Evolutionary conservation across 2,113 vertebrate genomes (phyloP).

Genomic region (Microcebus tavaratra): DNA sequence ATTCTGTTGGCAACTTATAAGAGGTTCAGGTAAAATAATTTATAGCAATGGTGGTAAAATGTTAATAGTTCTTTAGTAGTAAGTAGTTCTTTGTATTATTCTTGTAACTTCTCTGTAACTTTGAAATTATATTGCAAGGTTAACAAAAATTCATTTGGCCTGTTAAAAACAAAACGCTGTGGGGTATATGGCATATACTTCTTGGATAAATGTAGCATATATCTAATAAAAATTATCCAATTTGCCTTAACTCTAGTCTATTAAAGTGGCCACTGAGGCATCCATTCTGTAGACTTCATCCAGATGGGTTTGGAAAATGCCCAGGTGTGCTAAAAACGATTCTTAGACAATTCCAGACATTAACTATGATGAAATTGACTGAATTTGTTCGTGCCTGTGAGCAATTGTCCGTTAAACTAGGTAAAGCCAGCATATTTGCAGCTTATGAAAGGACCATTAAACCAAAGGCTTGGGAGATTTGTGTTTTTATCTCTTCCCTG

Average conservation of each 20-base stretch:
- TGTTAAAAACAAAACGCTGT: background rate
- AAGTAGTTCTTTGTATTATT: background rate
- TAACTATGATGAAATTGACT: background rate
- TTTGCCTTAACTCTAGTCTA: background rate
- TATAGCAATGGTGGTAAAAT: background rate
- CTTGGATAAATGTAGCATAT: background rate
- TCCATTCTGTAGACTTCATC: background rate
- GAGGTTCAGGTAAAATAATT: background rate
- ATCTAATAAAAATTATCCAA: background rate
- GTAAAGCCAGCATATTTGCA: conserved; percentile 1
- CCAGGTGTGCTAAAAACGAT: background rate
- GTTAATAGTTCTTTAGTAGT: background rate
- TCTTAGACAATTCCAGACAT: background rate
- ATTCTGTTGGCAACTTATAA: background rate
- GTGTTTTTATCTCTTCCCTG: conserved; percentile 11
- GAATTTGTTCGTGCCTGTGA: background rate
- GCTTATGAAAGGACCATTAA: background rate
- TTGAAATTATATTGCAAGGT: background rate
- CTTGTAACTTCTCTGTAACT: background rate
- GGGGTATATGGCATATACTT: background rate
- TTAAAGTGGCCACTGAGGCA: background rate
- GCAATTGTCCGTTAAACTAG: background rate
- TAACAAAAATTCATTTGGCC: background rate
- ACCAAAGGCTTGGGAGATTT: background rate
- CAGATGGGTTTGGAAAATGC: background rate